These are phyloP conservation scores for Odontamblyopus lacepedii DNA, from an alignment of 2,797 vertebrate species.

Conservation along the genomic window DNA sequence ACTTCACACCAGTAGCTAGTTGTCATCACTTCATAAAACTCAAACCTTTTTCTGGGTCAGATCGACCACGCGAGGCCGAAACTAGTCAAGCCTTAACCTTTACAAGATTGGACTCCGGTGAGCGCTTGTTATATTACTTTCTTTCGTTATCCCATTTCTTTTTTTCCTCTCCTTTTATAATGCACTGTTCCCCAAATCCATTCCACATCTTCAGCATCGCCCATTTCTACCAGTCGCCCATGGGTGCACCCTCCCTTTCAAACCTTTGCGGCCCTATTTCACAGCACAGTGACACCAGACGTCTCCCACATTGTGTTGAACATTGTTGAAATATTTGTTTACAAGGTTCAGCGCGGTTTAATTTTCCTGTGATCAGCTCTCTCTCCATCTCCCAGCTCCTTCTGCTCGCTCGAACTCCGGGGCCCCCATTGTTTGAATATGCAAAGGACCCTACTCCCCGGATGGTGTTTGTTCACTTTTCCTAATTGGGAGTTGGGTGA, in stretches of 20 bases:
- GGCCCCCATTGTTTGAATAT: conserved; percentile 66
- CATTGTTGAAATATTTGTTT: conserved; percentile 79
- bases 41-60: conserved; percentile 54
- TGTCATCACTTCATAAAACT: conserved; percentile 33
- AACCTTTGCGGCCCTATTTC: conserved; percentile 54
- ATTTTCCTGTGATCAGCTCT: conserved; percentile 73
- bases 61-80: conserved; percentile 27
- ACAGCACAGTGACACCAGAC: conserved; percentile 60
- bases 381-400: conserved; percentile 34
- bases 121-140: conserved; percentile 1
- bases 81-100: conserved; percentile 45
- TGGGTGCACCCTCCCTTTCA: conserved; percentile 54
- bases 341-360: conserved; percentile 76
- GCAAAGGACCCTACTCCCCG: conserved; percentile 50
- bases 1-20: conserved; percentile 22
- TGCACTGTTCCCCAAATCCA: background rate
- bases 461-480: conserved; percentile 59
- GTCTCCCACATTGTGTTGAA: conserved; percentile 64
- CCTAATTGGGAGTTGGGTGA: conserved; percentile 65
- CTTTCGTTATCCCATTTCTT: background rate
- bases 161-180: background rate
- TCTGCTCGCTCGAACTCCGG: conserved; percentile 51
- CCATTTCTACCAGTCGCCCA: conserved; percentile 28
- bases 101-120: conserved; percentile 3
- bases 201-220: conserved; percentile 7